Evolutionary conservation across 2,888 invertebrate species (phyloP).

Genomic region (Pseudolycoriella hygida): DNA sequence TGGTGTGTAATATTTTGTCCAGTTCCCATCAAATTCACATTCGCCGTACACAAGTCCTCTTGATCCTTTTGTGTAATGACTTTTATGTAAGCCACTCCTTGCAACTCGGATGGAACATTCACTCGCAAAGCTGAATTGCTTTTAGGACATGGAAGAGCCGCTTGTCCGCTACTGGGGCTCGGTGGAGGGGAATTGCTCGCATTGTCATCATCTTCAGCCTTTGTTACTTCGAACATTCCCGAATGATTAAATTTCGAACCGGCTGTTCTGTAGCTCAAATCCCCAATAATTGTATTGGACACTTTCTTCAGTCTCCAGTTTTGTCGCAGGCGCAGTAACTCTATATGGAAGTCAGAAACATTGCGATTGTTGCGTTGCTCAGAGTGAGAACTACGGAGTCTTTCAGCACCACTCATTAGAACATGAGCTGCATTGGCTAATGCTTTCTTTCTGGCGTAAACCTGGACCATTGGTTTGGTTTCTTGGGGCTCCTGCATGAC

Average conservation of each 20-base stretch:
- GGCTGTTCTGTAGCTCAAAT: constrained; percentile 87
- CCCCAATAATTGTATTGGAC: constrained; percentile 86
- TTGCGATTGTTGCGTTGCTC: constrained; percentile 60
- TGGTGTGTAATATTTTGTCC: constrained; percentile 51
- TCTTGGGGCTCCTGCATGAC: constrained; percentile 71
- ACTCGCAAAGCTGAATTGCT: constrained; percentile 67
- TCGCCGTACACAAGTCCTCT: constrained; percentile 74
- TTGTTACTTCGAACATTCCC: constrained; percentile 89
- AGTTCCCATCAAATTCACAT: constrained; percentile 58
- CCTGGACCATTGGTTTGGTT: constrained; percentile 70
- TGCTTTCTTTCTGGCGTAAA: constrained; percentile 86
- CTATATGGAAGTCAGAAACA: constrained; percentile 83
- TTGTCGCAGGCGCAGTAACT: constrained; percentile 70
- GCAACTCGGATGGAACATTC: constrained; percentile 82
- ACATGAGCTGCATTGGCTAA: constrained; percentile 73
- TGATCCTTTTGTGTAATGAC: constrained; percentile 91
- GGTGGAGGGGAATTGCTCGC: constrained; percentile 30
- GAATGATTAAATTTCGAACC: constrained; percentile 88
- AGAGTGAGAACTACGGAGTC: constrained; percentile 61
- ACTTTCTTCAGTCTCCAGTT: constrained; percentile 95
- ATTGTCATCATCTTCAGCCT: constrained; percentile 64
- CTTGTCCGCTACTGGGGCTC: constrained; percentile 23
- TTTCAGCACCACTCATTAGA: constrained; percentile 68
- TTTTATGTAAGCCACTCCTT: constrained; percentile 91
- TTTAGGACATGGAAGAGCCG: constrained; percentile 33